Base-by-base conservation (phyloP, 2,113 vertebrate species). In the Procavia capensis region DNA sequence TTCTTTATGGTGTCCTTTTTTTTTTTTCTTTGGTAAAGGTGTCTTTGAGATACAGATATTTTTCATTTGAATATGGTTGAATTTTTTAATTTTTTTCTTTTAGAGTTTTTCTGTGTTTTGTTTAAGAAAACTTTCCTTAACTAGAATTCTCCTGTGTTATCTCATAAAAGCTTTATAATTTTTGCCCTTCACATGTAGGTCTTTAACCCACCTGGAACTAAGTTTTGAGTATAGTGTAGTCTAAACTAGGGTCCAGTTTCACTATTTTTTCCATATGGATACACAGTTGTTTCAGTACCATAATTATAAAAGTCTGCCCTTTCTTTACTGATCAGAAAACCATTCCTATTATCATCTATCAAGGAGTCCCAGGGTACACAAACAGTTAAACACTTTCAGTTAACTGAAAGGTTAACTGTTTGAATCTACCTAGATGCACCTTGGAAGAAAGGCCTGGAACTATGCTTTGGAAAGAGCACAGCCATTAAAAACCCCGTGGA, bases 141-240 rank as follows among this genome's bases (percentile, higher is more conserved):
- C 20, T 20, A 81, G 57, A 81, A 80, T 74, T 87, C 36, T 81
- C 25, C 57, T 91, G 6, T 81, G 34, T 66, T 47, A 57, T 43
- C 39, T 88, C 22, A 31, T 74, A 64, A 63, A 54, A 85, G 34
- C 0, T 79, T 79, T 75, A 50, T 61, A 47, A 29, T 14, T 89
- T 43, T 89, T 93, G 29, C 36, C 80, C 79, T 88, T 72, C 24
- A 72, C 22, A 34, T 90, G 36, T 76, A 34, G n/a, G 31, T 86
- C 41, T 86, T 85, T 99, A 68, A 39, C 39, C 50, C 10, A 90
- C 6, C 64, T 91, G 59, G n/a, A 85, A 74, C 88, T 85, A 20
- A 93, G 68, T 85, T 84, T 91, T 93, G 24, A 92, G 29, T 74
- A 0, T 81, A 90, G 24, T 85, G 27, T 88, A 39, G 31, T 80